phyloP scores from a whole-genome alignment of 2,888 invertebrate species.

The Platycheirus rosarum region DNA sequence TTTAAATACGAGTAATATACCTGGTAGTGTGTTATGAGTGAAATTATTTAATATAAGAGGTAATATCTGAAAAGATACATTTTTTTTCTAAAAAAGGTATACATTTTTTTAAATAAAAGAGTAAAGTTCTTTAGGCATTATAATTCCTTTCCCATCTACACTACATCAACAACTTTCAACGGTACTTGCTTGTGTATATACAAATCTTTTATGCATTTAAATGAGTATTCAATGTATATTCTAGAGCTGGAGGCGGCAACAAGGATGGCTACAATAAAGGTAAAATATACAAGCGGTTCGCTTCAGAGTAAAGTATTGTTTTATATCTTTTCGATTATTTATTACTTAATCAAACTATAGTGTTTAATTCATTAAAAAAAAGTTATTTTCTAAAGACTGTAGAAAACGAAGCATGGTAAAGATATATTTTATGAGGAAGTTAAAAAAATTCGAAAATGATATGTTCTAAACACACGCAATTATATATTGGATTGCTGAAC shows the following conservation, averaged over 20 bases:
- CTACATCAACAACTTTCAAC: conserved; percentile 74
- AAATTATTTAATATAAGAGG: conserved; percentile 29
- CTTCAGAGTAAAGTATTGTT: conserved; percentile 81
- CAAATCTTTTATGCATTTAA: conserved; percentile 78
- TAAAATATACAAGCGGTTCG: conserved; percentile 85
- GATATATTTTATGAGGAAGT: too few relatives aligned
- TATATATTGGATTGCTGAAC: too few relatives aligned
- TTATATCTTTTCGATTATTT: conserved; percentile 70
- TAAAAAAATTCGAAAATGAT: too few relatives aligned
- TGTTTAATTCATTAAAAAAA: too few relatives aligned
- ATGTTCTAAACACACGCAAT: too few relatives aligned
- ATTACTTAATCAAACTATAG: conserved; percentile 49
- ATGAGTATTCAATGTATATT: conserved; percentile 82
- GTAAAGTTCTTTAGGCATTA: conserved; percentile 57
- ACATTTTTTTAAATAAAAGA: conserved; percentile 50
- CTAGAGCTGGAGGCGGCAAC: conserved; percentile 94
- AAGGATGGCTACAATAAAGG: conserved; percentile 98
- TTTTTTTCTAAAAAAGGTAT: conserved; percentile 60
- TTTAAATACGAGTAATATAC: conserved; percentile 32
- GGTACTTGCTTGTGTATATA: conserved; percentile 76
- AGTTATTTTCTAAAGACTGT: too few relatives aligned
- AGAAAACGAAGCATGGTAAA: too few relatives aligned
- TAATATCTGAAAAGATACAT: conserved; percentile 13
- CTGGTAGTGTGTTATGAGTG: conserved; percentile 54
- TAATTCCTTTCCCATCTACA: conserved; percentile 68